phyloP scores from a whole-genome alignment of 2,797 vertebrate genomes.

The Fistularia commersonii region DNA sequence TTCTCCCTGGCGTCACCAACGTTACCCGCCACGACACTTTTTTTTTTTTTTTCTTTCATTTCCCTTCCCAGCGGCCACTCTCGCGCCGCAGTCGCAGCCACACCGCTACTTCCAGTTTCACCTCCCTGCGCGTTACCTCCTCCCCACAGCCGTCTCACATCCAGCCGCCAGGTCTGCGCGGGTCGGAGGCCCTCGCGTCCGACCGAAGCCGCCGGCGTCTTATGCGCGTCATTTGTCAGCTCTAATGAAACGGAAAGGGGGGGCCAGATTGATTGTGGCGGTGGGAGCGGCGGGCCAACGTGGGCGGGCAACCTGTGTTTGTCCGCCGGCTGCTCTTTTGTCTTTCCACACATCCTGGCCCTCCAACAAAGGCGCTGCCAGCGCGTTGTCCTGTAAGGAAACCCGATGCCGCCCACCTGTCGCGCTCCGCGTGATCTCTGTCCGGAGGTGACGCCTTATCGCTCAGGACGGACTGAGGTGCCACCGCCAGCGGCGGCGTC shows the following conservation, averaged over 20 bases:
- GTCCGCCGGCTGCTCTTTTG: constrained; percentile 49
- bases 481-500: constrained; percentile 1
- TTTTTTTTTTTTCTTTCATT: too few species aligned
- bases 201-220: not conserved
- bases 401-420: constrained; percentile 42
- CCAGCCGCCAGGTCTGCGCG: too few species aligned
- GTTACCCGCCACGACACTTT: too few species aligned
- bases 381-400: constrained; percentile 52
- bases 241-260: constrained; percentile 56
- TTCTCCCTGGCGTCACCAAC: too few species aligned
- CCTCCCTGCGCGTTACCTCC: too few species aligned
- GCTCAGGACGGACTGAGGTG: constrained; percentile 35
- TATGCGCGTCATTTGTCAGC: constrained; percentile 61
- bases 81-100: too few species aligned
- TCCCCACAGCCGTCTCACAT: too few species aligned
- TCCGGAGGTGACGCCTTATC: constrained; percentile 35
- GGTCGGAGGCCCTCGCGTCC: too few species aligned
- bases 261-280: constrained; percentile 34
- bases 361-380: constrained; percentile 56
- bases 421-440: constrained; percentile 31
- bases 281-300: constrained; percentile 22
- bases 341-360: constrained; percentile 17
- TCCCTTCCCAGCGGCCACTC: too few species aligned
- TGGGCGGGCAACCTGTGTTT: constrained; percentile 33
- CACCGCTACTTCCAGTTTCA: too few species aligned